phyloP scores from a whole-genome alignment of 2,797 vertebrate genomes.

The Mormyrus proboscirostris region DNA sequence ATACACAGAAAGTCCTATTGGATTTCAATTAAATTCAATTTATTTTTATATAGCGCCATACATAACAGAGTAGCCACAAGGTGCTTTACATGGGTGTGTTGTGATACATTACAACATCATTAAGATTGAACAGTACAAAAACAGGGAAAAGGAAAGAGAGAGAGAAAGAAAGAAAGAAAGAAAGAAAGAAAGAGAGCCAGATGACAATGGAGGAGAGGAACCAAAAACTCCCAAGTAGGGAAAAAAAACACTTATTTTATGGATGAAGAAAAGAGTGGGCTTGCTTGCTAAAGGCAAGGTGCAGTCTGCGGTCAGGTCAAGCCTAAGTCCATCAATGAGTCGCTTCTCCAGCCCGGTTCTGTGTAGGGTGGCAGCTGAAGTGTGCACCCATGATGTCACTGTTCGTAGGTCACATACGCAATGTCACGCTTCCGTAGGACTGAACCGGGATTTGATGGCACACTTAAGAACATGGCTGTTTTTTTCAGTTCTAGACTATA shows the following conservation, averaged over 20 bases:
- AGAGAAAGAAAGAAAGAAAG: background rate
- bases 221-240: too few relatives aligned
- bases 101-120: background rate
- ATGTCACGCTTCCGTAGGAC: background rate
- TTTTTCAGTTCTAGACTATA: conserved; percentile 40
- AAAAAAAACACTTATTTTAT: too few relatives aligned
- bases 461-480: conserved; percentile 27
- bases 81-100: background rate
- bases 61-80: background rate
- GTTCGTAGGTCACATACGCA: background rate
- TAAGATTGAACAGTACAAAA: background rate
- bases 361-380: background rate
- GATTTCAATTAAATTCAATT: background rate
- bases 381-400: background rate
- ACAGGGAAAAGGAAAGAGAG: background rate
- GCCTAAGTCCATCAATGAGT: background rate
- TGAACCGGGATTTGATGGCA: background rate
- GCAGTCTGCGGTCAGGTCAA: background rate
- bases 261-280: too few relatives aligned
- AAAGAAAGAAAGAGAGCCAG: background rate
- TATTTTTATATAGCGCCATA: background rate
- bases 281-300: background rate
- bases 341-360: background rate
- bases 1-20: background rate
- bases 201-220: background rate